phyloP scores from a whole-genome alignment of 2,888 invertebrate species.

The Ophion costatus region DNA sequence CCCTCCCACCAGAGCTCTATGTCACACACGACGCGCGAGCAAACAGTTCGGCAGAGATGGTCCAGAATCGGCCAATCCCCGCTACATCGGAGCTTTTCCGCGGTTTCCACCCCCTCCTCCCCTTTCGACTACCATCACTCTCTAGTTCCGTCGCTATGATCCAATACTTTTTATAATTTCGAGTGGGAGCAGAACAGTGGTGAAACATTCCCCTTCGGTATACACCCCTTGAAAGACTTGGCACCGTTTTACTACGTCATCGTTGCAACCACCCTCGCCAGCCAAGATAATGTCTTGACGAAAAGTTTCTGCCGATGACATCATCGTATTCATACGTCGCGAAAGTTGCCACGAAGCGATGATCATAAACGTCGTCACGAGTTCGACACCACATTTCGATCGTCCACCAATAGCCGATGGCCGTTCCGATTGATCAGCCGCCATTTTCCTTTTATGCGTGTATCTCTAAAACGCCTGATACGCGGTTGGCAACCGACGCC shows the following conservation, averaged over 20 bases:
- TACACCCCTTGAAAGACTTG: neutral
- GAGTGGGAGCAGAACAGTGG: too few species aligned
- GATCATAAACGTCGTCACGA: neutral
- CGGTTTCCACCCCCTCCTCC: neutral
- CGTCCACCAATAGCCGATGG: neutral
- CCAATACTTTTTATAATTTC: slow-evolving; percentile 45
- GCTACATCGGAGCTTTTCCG: slow-evolving; percentile 1
- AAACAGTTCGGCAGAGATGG: slow-evolving; percentile 55
- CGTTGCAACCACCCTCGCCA: slow-evolving; percentile 16
- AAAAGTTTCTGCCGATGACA: slow-evolving; percentile 38
- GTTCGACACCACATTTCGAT: neutral
- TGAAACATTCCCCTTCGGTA: too few species aligned
- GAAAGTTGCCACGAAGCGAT: neutral
- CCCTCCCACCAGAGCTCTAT: slow-evolving; percentile 44
- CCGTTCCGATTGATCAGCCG: too few species aligned
- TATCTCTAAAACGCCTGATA: too few species aligned
- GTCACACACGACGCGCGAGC: slow-evolving; percentile 26
- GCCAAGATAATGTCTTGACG: slow-evolving; percentile 3
- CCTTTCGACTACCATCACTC: neutral
- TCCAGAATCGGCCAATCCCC: slow-evolving; percentile 34
- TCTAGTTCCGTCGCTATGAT: neutral
- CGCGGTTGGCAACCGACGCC: too few species aligned
- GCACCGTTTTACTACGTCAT: slow-evolving; percentile 46
- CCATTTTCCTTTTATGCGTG: too few species aligned
- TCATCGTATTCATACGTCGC: slow-evolving; percentile 1